A percentile compares a stretch with the other conserved stretches of the same genome.
These are phyloP conservation scores for Ganaspis brasiliensis DNA, from an alignment of 2,888 invertebrate species.

Conservation along the genomic window DNA sequence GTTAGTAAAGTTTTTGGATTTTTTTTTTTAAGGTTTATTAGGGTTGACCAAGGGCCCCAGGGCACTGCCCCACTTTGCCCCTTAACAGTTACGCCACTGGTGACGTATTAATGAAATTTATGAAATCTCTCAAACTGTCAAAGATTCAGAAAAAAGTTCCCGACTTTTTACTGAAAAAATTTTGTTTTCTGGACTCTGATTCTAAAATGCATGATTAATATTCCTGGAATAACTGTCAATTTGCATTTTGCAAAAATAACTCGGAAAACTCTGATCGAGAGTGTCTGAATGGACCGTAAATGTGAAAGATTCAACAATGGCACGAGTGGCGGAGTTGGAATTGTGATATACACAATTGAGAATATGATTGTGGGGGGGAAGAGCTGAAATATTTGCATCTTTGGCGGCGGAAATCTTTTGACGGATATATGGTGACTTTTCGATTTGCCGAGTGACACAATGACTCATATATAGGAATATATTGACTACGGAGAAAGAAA, in stretches of 20 bases:
- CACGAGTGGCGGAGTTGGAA: background rate
- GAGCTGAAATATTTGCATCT: constrained; percentile 16
- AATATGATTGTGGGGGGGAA: background rate
- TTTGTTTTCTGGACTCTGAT: no score
- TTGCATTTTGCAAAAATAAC: constrained; percentile 25
- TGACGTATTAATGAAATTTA: no score
- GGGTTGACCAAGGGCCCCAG: no score
- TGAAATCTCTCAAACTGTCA: no score
- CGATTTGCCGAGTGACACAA: constrained; percentile 44
- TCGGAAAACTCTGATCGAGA: constrained; percentile 37
- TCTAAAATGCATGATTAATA: background rate
- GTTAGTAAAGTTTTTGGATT: no score
- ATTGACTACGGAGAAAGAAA: constrained; percentile 13
- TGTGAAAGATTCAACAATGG: constrained; percentile 48
- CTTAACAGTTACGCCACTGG: no score
- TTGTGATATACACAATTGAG: constrained; percentile 22
- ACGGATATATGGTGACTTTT: constrained; percentile 30
- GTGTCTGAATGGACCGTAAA: constrained; percentile 54
- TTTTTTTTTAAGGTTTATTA: no score
- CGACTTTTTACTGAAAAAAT: no score
- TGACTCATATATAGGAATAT: constrained; percentile 9
- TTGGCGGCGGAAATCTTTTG: constrained; percentile 20
- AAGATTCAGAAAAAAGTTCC: no score
- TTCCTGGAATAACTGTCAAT: constrained; percentile 25
- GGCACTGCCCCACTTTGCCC: no score